phyloP scores from a whole-genome alignment of 2,113 vertebrate species.

The Planiliza haematocheilus region DNA sequence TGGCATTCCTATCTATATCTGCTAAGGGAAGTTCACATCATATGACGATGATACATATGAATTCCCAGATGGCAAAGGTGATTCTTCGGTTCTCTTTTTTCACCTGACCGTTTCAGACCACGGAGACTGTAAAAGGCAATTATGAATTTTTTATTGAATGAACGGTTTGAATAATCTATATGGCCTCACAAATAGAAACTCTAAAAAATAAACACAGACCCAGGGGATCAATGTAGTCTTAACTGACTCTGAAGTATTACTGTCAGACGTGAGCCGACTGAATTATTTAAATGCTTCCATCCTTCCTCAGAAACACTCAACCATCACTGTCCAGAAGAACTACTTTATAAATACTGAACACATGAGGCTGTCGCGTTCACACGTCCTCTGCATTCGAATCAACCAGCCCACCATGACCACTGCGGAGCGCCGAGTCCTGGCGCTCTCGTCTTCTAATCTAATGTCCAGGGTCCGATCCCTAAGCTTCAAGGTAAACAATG shows the following conservation, averaged over 20 bases:
- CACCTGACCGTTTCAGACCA: no score
- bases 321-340: neutral
- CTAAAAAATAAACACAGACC: constrained; percentile 50
- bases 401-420: constrained; percentile 36
- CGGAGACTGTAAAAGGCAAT: no score
- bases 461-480: constrained; percentile 17
- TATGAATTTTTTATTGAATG: no score
- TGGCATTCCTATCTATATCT: no score
- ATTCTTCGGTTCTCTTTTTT: no score
- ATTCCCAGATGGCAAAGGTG: neutral
- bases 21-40: no score
- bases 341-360: no score
- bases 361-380: no score
- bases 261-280: constrained; percentile 25
- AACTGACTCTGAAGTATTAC: constrained; percentile 54
- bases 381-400: neutral
- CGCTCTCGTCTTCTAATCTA: constrained; percentile 45
- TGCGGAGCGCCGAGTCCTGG: neutral
- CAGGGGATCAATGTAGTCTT: constrained; percentile 48
- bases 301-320: neutral
- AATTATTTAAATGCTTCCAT: constrained; percentile 36
- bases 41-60: no score
- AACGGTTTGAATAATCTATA: neutral
- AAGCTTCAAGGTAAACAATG: constrained; percentile 49
- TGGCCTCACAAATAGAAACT: constrained; percentile 48